A percentile compares a stretch with the other conserved stretches of the same genome.
These are phyloP conservation scores for Pammene aurita DNA, from an alignment of 2,888 invertebrate species.

Conservation along the genomic window DNA sequence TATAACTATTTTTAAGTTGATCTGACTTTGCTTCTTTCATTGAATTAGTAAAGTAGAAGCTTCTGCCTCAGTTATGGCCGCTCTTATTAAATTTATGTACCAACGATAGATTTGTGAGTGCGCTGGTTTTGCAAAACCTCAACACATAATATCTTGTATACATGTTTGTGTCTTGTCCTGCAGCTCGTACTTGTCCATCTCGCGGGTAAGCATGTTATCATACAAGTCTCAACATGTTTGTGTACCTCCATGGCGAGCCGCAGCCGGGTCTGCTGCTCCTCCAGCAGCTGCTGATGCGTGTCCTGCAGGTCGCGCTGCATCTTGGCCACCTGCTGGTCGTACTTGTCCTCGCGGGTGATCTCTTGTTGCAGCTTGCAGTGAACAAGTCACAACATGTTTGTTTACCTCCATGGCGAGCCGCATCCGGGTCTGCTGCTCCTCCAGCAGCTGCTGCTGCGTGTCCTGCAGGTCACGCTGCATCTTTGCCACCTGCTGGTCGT, in stretches of 20 bases:
- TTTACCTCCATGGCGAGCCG: slow-evolving; percentile 96
- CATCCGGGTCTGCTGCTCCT: slow-evolving; percentile 87
- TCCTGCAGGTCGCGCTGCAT: slow-evolving; percentile 94
- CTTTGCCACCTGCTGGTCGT: slow-evolving; percentile 92
- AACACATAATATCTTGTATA: no score
- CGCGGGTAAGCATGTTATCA: no score
- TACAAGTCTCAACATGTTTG: no score
- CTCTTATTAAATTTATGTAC: no score
- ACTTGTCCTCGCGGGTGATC: slow-evolving; percentile 97
- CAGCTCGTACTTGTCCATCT: slow-evolving; percentile 97
- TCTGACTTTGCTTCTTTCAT: no score
- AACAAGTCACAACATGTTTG: no score
- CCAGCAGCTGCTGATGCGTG: slow-evolving; percentile 88
- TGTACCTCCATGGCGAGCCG: slow-evolving; percentile 96
- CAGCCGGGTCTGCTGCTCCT: slow-evolving; percentile 87
- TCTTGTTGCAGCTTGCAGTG: no score
- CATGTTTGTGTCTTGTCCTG: slow-evolving; percentile 67
- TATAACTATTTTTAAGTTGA: no score
- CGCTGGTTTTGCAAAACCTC: no score
- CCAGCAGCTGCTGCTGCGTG: slow-evolving; percentile 88
- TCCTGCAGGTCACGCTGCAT: slow-evolving; percentile 94
- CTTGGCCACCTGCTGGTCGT: slow-evolving; percentile 92
- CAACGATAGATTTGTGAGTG: no score
- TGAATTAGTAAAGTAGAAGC: no score
- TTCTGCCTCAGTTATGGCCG: no score